Conservation (phyloP, 2,888 invertebrate species). For the Eurytoma californica region DNA sequence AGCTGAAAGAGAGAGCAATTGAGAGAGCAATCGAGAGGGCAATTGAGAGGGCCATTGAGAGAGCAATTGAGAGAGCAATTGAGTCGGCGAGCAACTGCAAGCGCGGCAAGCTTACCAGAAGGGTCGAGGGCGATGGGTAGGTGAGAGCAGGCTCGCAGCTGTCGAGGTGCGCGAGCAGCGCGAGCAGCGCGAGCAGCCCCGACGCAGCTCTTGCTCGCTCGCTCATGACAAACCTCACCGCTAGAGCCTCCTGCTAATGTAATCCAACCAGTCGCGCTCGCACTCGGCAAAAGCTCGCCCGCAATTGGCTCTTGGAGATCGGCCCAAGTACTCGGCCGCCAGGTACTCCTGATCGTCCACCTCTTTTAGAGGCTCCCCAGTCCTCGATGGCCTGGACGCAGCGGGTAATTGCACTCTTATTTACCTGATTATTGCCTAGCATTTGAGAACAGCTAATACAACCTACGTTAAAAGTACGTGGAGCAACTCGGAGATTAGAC, state of each 20-base stretch:
- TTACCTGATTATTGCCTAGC: background rate
- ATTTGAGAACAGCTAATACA: background rate
- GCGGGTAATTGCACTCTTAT: too few species aligned
- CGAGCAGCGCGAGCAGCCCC: too few species aligned
- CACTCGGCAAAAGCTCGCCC: constrained; percentile 63
- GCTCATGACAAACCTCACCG: background rate
- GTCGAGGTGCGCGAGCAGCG: too few species aligned
- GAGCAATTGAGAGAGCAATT: too few species aligned
- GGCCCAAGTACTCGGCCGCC: constrained; percentile 68
- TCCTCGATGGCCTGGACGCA: constrained; percentile 67
- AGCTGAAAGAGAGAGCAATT: constrained; percentile 65
- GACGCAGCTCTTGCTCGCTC: too few species aligned
- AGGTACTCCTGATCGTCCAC: constrained; percentile 67
- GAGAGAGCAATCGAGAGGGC: too few species aligned
- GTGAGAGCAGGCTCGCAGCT: constrained; percentile 57
- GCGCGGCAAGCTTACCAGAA: constrained; percentile 70
- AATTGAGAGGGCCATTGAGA: too few species aligned
- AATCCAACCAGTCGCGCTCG: constrained; percentile 64
- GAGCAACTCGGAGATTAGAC: constrained; percentile 85
- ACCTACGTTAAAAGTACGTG: constrained; percentile 83
- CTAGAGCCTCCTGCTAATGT: constrained; percentile 63
- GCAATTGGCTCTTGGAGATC: constrained; percentile 31
- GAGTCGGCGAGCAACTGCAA: too few species aligned
- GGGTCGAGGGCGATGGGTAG: constrained; percentile 63
- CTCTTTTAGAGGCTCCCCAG: constrained; percentile 58